These are phyloP conservation scores for Sinopyrophorus schimmeli DNA, from an alignment of 2,888 invertebrate species.

Conservation along the genomic window DNA sequence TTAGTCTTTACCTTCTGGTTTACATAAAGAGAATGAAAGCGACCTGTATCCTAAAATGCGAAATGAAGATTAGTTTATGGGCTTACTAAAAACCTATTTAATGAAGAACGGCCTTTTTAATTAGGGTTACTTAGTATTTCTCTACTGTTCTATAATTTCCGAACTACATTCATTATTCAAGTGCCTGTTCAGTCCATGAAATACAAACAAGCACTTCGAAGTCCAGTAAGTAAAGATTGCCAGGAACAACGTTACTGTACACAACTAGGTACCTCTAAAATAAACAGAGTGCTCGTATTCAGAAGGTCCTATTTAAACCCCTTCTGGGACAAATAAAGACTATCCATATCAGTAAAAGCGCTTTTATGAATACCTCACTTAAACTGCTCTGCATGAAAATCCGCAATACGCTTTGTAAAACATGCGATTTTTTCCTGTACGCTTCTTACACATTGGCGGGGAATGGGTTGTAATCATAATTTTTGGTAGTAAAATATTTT, in stretches of 20 bases:
- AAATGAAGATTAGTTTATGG: no score
- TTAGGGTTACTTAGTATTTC: constrained; percentile 1
- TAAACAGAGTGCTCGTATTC: constrained; percentile 25
- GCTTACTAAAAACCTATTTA: no score
- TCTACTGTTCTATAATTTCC: constrained; percentile 17
- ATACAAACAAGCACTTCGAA: constrained; percentile 23
- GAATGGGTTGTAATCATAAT: no score
- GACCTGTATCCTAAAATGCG: no score
- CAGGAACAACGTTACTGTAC: constrained; percentile 22
- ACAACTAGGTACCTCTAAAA: constrained; percentile 25
- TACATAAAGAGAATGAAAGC: no score
- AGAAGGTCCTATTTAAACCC: constrained; percentile 28
- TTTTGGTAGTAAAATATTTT: no score
- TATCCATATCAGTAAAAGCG: constrained; percentile 28
- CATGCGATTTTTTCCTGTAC: constrained; percentile 15
- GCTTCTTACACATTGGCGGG: background rate
- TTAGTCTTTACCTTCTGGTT: no score
- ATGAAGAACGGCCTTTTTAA: no score
- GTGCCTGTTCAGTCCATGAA: constrained; percentile 16
- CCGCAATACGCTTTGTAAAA: constrained; percentile 22
- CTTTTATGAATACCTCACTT: constrained; percentile 28
- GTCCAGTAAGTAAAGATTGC: constrained; percentile 23
- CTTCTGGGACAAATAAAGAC: constrained; percentile 28
- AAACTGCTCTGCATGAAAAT: constrained; percentile 25
- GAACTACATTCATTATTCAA: constrained; percentile 20